Conservation (phyloP, 1,140 invertebrate species). For the Drosophila elegans region DNA sequence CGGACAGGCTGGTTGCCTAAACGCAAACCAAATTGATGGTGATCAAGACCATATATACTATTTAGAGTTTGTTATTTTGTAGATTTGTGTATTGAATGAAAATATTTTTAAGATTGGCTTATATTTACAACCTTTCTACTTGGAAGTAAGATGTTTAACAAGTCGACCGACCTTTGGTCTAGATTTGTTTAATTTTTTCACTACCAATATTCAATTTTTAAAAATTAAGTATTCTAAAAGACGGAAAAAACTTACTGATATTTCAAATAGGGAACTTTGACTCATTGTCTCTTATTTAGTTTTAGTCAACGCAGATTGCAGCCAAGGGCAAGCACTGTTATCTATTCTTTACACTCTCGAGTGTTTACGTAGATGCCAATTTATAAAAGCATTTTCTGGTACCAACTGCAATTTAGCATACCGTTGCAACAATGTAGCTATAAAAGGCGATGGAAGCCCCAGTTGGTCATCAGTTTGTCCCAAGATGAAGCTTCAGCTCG, state of each 20-base stretch:
- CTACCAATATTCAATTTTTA: background rate
- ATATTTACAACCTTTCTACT: no score
- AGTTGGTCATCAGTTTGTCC: constrained; percentile 23
- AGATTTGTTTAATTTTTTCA: background rate
- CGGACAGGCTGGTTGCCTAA: no score
- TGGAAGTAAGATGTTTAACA: no score
- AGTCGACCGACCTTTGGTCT: no score
- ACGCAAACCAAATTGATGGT: no score
- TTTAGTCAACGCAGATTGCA: background rate
- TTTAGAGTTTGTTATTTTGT: no score
- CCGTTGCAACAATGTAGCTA: constrained; percentile 37
- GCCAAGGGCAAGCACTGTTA: constrained; percentile 4
- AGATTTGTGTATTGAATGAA: no score
- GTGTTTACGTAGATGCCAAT: constrained; percentile 47
- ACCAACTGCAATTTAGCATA: constrained; percentile 26
- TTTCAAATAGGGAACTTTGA: constrained; percentile 4
- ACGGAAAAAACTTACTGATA: background rate
- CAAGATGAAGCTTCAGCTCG: constrained; percentile 63
- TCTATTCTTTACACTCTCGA: constrained; percentile 15
- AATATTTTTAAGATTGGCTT: no score
- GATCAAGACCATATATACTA: no score
- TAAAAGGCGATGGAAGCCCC: constrained; percentile 42
- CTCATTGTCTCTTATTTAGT: constrained; percentile 5
- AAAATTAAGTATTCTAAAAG: background rate
- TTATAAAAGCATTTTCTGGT: constrained; percentile 70